Conservation (phyloP, 1,140 invertebrate species). For the Bombus confusus region DNA sequence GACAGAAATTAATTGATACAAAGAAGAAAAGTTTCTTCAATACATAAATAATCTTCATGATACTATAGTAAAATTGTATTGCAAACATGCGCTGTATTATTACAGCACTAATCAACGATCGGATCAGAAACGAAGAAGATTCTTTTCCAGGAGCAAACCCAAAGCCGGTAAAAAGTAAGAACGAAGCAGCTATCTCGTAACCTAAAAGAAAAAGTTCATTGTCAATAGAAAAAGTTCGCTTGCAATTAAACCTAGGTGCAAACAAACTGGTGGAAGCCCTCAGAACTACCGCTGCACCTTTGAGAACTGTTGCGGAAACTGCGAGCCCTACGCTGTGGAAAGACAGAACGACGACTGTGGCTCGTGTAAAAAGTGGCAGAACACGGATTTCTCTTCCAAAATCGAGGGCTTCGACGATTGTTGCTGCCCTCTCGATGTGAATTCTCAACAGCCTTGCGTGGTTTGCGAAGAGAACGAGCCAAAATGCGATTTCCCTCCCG, state of each 20-base stretch:
- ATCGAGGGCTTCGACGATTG: constrained; percentile 27
- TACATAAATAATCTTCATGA: too few relatives aligned
- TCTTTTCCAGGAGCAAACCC: not conserved
- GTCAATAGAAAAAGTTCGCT: not conserved
- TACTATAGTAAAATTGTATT: too few relatives aligned
- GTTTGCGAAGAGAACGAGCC: not conserved
- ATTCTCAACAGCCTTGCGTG: not conserved
- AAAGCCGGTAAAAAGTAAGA: not conserved
- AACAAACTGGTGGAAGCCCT: not conserved
- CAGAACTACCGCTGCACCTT: constrained; percentile 32
- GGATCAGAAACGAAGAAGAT: constrained; percentile 3
- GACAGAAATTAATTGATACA: too few relatives aligned
- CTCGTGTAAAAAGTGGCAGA: constrained; percentile 3
- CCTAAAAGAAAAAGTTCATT: not conserved
- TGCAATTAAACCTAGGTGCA: not conserved
- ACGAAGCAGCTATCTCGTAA: not conserved
- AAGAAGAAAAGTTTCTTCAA: too few relatives aligned
- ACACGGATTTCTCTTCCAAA: not conserved
- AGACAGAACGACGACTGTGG: not conserved
- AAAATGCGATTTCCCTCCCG: not conserved
- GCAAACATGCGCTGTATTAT: not conserved
- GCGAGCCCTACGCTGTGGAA: constrained; percentile 15
- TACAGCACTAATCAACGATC: not conserved
- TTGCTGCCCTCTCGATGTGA: constrained; percentile 8
- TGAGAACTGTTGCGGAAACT: constrained; percentile 43